A percentile compares a stretch with the other conserved stretches of the same genome.
phyloP scores from a whole-genome alignment of 2,888 invertebrate species.

The Melangyna quadrimaculata region DNA sequence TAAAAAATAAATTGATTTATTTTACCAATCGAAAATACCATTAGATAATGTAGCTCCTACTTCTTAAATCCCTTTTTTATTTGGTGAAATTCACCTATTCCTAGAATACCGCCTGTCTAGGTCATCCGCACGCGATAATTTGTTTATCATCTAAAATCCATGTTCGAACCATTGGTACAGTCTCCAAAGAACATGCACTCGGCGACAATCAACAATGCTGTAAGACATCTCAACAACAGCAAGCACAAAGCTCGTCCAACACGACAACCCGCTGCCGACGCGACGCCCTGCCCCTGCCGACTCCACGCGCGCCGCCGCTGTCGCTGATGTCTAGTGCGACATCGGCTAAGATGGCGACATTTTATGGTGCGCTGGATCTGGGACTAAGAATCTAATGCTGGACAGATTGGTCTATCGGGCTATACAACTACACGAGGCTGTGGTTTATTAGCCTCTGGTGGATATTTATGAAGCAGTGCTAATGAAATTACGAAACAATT shows the following conservation, averaged over 20 bases:
- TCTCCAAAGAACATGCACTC: constrained; percentile 60
- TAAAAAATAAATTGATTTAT: no score
- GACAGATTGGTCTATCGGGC: constrained; percentile 22
- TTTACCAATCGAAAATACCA: no score
- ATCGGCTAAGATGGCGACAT: constrained; percentile 54
- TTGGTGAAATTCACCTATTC: constrained; percentile 14
- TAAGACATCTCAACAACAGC: constrained; percentile 59
- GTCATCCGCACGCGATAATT: constrained; percentile 64
- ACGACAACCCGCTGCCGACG: background rate
- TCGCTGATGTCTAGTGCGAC: constrained; percentile 28
- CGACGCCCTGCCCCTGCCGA: background rate
- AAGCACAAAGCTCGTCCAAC: background rate
- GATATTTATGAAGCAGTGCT: constrained; percentile 66
- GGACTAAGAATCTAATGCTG: constrained; percentile 53
- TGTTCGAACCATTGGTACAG: constrained; percentile 51
- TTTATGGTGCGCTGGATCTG: constrained; percentile 56
- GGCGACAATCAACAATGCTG: constrained; percentile 63
- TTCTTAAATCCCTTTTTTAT: background rate
- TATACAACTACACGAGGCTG: constrained; percentile 35
- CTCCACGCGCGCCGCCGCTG: background rate
- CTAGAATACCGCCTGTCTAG: constrained; percentile 48
- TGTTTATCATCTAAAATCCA: constrained; percentile 57
- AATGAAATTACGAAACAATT: constrained; percentile 67
- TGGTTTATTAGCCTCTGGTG: constrained; percentile 64
- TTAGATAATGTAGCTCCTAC: no score